Evolutionary conservation across 2,113 vertebrate genomes (phyloP), one percentile per base, ranked within the genome.

Genomic region (Cairina moschata): DNA sequence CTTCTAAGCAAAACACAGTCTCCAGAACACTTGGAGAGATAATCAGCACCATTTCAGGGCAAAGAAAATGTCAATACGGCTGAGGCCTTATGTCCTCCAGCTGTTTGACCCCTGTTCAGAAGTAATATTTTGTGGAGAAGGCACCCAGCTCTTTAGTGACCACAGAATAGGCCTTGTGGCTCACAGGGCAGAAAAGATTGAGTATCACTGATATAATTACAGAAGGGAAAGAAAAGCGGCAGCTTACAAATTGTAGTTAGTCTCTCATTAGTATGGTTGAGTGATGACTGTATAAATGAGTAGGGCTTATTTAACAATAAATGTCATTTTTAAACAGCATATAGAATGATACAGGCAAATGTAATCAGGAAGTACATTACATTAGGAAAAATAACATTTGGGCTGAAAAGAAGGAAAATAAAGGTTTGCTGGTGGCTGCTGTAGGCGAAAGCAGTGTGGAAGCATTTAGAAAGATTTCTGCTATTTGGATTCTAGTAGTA

Each of bases 241-340:
- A 66, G 71, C 89, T 90, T 74, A 65, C 69, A 56, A 54, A 67
- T 22, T 46, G 7, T 21, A 52, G 32, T 52, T 60, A 52, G 28
- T 28, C 29, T 42, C 74, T 85, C 79, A 52, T 96, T 92, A 93
- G 44, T 55, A 23, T 5, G 60, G 34, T 32, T 81, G 91, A 87
- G 26, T 46, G 79, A 87, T 87, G 78, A 58, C 40, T 82, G 11
- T 60, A 8, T 56, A 8, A n/a, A 15, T 17, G 3, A 88, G 52
- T 32, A 54, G 76, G 52, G 42, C 36, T 88, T 67, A 82, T 83
- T 72, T 44, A 85, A 78, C 56, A 88, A 74, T 54, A 88, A 88
- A 90, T 87, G 83, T 74, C 72, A 29, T 89, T 42, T 91, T 83
- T 91, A 76, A 36, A 76, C 89, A 86, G 83, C n/a, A 17, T 63